phyloP scores from a whole-genome alignment of 2,888 invertebrate species.

The Catocala fraxini region DNA sequence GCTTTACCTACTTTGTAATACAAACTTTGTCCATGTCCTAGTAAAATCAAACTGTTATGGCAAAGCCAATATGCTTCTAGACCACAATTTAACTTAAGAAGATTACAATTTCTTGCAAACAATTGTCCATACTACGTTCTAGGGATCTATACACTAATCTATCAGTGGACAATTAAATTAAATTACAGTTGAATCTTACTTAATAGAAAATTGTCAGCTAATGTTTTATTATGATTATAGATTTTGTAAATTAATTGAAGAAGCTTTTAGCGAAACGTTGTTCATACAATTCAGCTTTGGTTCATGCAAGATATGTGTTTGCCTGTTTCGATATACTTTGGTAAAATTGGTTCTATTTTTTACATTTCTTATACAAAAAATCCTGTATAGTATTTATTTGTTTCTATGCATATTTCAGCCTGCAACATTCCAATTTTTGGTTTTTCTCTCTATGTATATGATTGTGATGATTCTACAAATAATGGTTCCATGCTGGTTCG shows the following conservation, averaged over 20 bases:
- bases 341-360: slow-evolving; percentile 47
- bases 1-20: no score
- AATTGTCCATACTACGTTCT: no score
- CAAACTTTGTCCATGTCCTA: no score
- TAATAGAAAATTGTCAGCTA: no score
- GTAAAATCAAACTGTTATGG: no score
- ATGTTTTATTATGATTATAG: slow-evolving; percentile 52
- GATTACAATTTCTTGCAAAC: no score
- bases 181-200: no score
- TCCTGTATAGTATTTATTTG: background rate
- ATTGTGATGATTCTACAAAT: slow-evolving; percentile 67
- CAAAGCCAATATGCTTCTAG: no score
- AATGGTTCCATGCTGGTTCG: slow-evolving; percentile 74
- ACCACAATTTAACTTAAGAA: no score
- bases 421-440: slow-evolving; percentile 61
- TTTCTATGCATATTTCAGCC: slow-evolving; percentile 57
- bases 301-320: slow-evolving; percentile 71
- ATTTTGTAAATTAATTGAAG: slow-evolving; percentile 63
- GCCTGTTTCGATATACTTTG: slow-evolving; percentile 71
- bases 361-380: no score
- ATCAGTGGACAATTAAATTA: no score
- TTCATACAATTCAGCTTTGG: slow-evolving; percentile 70
- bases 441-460: slow-evolving; percentile 69
- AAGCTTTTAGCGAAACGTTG: slow-evolving; percentile 65
- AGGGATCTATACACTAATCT: no score